Percentiles rank a stretch among this genome's conserved stretches.
These are phyloP conservation scores for Lepidurus packardi DNA, from an alignment of 1,140 invertebrate genomes.

Conservation along the genomic window DNA sequence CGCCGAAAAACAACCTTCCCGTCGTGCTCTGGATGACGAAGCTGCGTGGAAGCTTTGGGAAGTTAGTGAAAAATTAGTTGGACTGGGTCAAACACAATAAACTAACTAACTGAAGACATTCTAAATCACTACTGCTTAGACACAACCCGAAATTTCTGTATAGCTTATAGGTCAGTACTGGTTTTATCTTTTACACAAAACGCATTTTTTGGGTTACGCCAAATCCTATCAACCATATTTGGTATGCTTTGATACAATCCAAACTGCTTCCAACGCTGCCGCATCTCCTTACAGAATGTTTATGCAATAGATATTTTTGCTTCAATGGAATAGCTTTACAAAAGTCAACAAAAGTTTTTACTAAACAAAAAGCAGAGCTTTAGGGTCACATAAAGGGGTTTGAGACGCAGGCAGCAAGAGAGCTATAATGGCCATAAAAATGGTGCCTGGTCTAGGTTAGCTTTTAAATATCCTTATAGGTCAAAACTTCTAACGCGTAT, in stretches of 20 bases:
- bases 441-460: background rate
- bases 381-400: constrained; percentile 2
- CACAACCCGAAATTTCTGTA: background rate
- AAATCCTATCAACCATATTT: too few relatives aligned
- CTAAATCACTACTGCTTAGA: background rate
- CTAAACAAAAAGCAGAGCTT: background rate
- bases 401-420: background rate
- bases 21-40: constrained; percentile 55
- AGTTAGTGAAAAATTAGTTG: constrained; percentile 62
- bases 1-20: constrained; percentile 50
- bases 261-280: background rate
- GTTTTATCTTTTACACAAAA: background rate
- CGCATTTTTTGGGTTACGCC: too few relatives aligned
- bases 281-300: background rate
- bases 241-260: too few relatives aligned
- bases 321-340: background rate
- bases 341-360: background rate
- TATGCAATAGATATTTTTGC: background rate
- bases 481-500: constrained; percentile 56
- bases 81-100: constrained; percentile 11
- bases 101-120: background rate
- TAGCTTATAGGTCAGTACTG: background rate
- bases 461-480: background rate
- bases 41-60: constrained; percentile 65
- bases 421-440: background rate